Base-by-base conservation (phyloP, 1,140 invertebrate species). In the Bradysia coprophila region DNA sequence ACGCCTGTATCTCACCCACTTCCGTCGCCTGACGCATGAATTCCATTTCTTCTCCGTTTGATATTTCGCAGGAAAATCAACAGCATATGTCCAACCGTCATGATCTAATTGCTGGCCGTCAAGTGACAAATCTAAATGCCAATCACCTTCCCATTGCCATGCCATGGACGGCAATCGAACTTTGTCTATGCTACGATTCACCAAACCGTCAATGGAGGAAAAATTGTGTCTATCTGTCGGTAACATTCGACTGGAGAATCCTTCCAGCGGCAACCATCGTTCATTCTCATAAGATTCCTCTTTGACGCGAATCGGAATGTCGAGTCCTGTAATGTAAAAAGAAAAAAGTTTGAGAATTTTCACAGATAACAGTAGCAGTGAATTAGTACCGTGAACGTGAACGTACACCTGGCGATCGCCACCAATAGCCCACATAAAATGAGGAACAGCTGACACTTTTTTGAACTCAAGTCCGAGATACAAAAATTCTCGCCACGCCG, bases 281-380 rank as follows among this genome's bases (percentile, higher is more conserved):
- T 93, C 84, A 64, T 94, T 93, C 65, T 94, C 88, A 61, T 84
- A 94, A 4, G 84, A 77, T 59, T 89, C 84, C 64, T 91, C 87
- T 57, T 80, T 79, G 0, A 90, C 80, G 46, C 85, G 66, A 44
- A 93, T 92, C 1, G 89, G 87, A 53, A 92, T 78, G 62, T 92
- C 88, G 31, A 85, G 64, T 28, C 24, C 24, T n/a, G n/a, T n/a
- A n/a, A n/a, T n/a, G n/a, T n/a, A n/a, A n/a, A n/a, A n/a, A n/a
- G n/a, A n/a, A n/a, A n/a, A n/a, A n/a, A n/a, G n/a, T n/a, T n/a
- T n/a, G n/a, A n/a, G n/a, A n/a, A n/a, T n/a, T n/a, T n/a, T n/a
- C n/a, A n/a, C n/a, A n/a, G n/a, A n/a, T n/a, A n/a, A n/a, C 28
- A 31, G 28, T n/a, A n/a, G n/a, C n/a, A n/a, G n/a, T n/a, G n/a